Evolutionary conservation across 1,140 invertebrate species (phyloP).

Genomic region (Aphidius ervi): DNA sequence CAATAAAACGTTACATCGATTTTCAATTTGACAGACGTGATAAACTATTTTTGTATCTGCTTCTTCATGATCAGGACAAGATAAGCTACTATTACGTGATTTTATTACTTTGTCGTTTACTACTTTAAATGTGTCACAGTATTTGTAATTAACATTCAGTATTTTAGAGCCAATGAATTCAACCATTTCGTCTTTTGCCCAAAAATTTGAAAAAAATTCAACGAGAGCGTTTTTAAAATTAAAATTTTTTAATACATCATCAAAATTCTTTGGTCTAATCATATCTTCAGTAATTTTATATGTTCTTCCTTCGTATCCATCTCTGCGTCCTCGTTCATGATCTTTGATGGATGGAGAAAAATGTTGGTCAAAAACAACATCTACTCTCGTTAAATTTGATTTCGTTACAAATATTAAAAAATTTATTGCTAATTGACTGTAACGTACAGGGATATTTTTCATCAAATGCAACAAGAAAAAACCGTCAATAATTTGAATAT

Average conservation of each 20-base stretch:
- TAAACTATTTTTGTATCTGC: constrained; percentile 35
- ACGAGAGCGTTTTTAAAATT: constrained; percentile 37
- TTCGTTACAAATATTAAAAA: constrained; percentile 18
- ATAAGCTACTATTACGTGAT: constrained; percentile 24
- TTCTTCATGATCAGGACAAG: constrained; percentile 26
- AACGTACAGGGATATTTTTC: constrained; percentile 28
- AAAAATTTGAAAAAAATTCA: constrained; percentile 34
- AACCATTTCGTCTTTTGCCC: constrained; percentile 29
- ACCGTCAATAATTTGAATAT: constrained; percentile 28
- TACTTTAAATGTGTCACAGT: constrained; percentile 25
- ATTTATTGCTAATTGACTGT: constrained; percentile 29
- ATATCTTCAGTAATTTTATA: constrained; percentile 24
- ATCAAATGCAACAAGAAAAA: constrained; percentile 29
- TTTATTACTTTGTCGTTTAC: constrained; percentile 23
- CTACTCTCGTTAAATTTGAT: constrained; percentile 18
- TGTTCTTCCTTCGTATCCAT: constrained; percentile 10
- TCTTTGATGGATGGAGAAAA: constrained; percentile 31
- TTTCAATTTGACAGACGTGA: constrained; percentile 29
- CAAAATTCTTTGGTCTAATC: constrained; percentile 31
- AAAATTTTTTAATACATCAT: constrained; percentile 32
- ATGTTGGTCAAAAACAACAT: constrained; percentile 28
- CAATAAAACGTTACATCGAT: constrained; percentile 23
- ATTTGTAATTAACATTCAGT: constrained; percentile 30
- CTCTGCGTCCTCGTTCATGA: constrained; percentile 22
- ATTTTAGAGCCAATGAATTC: constrained; percentile 31